These are phyloP conservation scores for Crotalus tigris DNA, from an alignment of 2,113 vertebrate species.

Conservation along the genomic window DNA sequence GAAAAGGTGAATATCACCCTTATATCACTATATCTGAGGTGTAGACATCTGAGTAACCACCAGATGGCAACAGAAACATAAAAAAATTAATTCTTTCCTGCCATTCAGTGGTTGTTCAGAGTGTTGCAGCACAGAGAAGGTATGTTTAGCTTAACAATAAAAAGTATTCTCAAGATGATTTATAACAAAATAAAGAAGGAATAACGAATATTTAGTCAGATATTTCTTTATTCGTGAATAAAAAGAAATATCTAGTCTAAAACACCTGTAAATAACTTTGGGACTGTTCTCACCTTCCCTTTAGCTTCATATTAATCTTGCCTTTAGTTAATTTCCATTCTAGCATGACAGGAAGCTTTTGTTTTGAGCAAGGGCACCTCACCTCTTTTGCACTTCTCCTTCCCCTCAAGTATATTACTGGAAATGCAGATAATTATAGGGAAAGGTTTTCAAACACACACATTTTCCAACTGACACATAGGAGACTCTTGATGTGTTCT, in stretches of 20 bases:
- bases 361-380: neutral
- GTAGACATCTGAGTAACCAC: neutral
- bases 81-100: neutral
- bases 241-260: neutral
- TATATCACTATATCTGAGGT: neutral
- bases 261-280: accelerated
- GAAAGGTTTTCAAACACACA: constrained; percentile 58
- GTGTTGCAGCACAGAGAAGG: neutral
- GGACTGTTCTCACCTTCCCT: accelerated
- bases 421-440: constrained; percentile 45
- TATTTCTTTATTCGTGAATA: neutral
- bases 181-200: neutral
- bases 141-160: neutral
- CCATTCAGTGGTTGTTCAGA: neutral
- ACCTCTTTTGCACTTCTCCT: constrained; percentile 17
- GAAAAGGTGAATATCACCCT: neutral
- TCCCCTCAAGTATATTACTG: neutral
- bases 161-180: neutral
- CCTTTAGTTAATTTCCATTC: neutral
- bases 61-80: neutral
- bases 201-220: too few species aligned
- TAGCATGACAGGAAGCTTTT: neutral
- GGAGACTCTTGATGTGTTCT: constrained; percentile 54
- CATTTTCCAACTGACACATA: constrained; percentile 50
- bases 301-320: accelerated